A percentile compares a stretch with the other conserved stretches of the same genome.
Evolutionary conservation across 2,113 vertebrate genomes (phyloP).

Genomic region (Carlito syrichta): DNA sequence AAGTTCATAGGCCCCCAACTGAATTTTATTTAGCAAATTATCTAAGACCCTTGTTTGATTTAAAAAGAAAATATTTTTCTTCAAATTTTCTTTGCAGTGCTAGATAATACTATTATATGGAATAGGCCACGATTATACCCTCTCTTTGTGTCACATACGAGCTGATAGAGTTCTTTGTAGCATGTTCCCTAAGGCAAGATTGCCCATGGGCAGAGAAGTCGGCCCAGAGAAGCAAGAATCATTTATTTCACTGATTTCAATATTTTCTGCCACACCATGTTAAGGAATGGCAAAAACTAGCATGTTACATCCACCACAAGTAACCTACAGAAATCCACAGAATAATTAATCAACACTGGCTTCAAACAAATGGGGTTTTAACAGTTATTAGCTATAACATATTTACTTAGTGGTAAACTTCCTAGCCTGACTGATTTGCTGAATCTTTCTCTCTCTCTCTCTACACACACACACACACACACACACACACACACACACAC

Average conservation of each 20-base stretch:
- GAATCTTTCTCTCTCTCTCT: neutral
- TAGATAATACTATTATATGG: neutral
- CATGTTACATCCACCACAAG: conserved; percentile 96
- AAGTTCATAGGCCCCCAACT: neutral
- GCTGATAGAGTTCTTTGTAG: conserved; percentile 88
- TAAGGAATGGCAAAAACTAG: conserved; percentile 91
- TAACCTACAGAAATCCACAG: conserved; percentile 82
- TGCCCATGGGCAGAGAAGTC: conserved; percentile 73
- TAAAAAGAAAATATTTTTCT: conserved; percentile 36
- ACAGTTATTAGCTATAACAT: conserved; percentile 6
- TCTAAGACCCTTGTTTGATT: neutral
- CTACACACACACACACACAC: too few relatives aligned
- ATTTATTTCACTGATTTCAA: conserved; percentile 77
- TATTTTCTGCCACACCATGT: conserved; percentile 51
- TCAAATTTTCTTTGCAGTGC: neutral
- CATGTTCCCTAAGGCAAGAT: conserved; percentile 64
- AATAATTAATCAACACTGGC: neutral
- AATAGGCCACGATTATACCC: conserved; percentile 79
- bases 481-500: neutral
- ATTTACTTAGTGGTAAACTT: conserved; percentile 32
- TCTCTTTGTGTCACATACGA: conserved; percentile 90
- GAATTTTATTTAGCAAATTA: conserved; percentile 15
- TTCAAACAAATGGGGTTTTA: conserved; percentile 40
- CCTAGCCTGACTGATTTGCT: neutral
- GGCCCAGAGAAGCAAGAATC: conserved; percentile 79